phyloP scores from a whole-genome alignment of 2,888 invertebrate genomes.

The Tetragonula carbonaria region DNA sequence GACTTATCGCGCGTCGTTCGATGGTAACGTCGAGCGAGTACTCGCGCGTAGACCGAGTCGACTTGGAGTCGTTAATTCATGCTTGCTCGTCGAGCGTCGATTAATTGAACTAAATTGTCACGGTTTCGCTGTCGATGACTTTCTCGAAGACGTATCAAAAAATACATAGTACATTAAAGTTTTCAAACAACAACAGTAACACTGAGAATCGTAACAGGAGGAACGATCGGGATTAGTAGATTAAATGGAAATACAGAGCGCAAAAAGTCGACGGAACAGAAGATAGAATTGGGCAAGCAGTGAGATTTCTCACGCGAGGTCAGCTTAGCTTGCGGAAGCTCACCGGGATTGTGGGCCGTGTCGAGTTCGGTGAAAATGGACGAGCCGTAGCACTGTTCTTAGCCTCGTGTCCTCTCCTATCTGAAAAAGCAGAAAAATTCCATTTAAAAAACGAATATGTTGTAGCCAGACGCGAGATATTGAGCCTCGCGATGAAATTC shows the following conservation, averaged over 20 bases:
- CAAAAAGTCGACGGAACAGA: constrained; percentile 46
- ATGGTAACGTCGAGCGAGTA: constrained; percentile 13
- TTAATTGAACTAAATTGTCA: constrained; percentile 24
- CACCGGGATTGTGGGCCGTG: constrained; percentile 53
- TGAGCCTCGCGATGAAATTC: not conserved
- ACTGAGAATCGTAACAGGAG: too few species aligned
- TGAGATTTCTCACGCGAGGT: constrained; percentile 44
- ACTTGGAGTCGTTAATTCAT: constrained; percentile 42
- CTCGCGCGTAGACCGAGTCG: not conserved
- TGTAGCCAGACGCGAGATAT: not conserved
- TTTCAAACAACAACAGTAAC: not conserved
- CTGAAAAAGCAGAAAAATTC: constrained; percentile 45
- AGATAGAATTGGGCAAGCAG: constrained; percentile 57
- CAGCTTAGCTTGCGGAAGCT: constrained; percentile 49
- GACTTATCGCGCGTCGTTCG: not conserved
- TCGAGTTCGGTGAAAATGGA: constrained; percentile 56
- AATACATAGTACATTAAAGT: too few species aligned
- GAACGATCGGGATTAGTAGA: not conserved
- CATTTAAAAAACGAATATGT: constrained; percentile 25
- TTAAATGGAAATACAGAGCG: constrained; percentile 51
- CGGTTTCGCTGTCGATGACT: too few species aligned
- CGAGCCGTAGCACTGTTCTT: constrained; percentile 26
- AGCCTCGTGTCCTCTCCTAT: constrained; percentile 2
- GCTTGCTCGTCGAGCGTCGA: constrained; percentile 1
- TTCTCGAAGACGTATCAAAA: too few species aligned